Evolutionary conservation across 2,888 invertebrate species (phyloP), one percentile per base, ranked within the genome.

Genomic region (Noctua janthina): DNA sequence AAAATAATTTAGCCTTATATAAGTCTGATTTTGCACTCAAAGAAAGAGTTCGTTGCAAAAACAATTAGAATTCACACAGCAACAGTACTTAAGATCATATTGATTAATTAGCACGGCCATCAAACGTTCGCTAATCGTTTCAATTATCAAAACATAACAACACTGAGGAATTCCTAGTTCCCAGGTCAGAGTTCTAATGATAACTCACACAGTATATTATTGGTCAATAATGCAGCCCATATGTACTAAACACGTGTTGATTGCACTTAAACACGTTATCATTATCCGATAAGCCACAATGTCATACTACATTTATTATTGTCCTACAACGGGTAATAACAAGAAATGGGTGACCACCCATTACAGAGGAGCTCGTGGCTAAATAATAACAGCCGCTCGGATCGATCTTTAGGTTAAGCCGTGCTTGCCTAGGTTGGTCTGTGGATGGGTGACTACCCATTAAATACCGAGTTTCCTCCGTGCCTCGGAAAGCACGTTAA

Each of bases 171-270:
- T 49, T 23, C 39, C 73, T 43, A 35, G 17, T 35, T 76, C 69
- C 64, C 70, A 86, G 76, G 81, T 86, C 56, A 74, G 2, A 74
- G 74, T 59, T 76, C 11, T 23, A 2, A 2, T 15, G 87, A 86
- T 86, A 84, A 78, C 51, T 43, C 51, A 15, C 7, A 39, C 39
- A 43, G 69, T 29, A 23, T 81, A 82, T 82, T 39, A 59, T 35
- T 74, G 54, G 75, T 73, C 72, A 74, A n/a, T 74, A 69, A 76
- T 64, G 84, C 29, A 62, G 62, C 62, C 13, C 29, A 39, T 54
- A 39, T 69, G 76, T 29, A 70, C 20, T 13, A 68, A 84, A 86
- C 86, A 86, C 78, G 87, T 86, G 87, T 29, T 62, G 10, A 72
- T 46, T 84, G 46, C 80, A 80, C 51, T 35, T 74, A 67, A 75